Conservation (phyloP, 2,113 vertebrate genomes). For the Scomber japonicus region DNA sequence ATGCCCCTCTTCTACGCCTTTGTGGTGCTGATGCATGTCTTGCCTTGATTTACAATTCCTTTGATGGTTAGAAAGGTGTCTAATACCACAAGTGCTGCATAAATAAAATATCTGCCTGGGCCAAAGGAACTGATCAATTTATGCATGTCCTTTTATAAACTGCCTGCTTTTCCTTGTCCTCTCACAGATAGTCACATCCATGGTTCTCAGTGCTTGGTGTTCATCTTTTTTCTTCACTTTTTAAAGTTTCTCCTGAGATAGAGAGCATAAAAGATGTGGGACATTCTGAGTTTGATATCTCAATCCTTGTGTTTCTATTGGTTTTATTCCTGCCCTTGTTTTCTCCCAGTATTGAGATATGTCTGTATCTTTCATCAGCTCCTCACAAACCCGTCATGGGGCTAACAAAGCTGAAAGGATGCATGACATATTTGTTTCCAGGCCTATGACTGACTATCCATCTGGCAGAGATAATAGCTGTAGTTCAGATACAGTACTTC, state of each 20-base stretch:
- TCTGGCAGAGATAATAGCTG: neutral
- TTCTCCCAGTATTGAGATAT: neutral
- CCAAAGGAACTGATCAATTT: slow-evolving; percentile 46
- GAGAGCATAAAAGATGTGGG: neutral
- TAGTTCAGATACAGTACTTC: neutral
- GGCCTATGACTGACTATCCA: neutral
- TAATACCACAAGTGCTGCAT: slow-evolving; percentile 46
- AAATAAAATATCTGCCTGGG: slow-evolving; percentile 51
- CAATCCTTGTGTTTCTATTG: neutral
- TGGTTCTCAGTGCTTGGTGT: slow-evolving; percentile 3
- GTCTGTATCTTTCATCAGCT: slow-evolving; percentile 8
- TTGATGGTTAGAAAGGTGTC: slow-evolving; percentile 42
- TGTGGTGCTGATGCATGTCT: neutral
- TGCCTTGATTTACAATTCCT: slow-evolving; percentile 54
- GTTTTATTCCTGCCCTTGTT: neutral
- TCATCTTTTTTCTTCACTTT: neutral
- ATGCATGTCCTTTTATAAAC: slow-evolving; percentile 37
- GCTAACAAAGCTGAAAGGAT: slow-evolving; percentile 28
- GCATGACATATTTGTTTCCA: too few relatives aligned
- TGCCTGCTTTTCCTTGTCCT: slow-evolving; percentile 24
- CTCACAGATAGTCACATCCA: slow-evolving; percentile 1
- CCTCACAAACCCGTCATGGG: slow-evolving; percentile 7
- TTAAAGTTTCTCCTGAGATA: neutral
- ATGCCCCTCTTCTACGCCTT: slow-evolving; percentile 7
- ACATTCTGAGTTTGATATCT: neutral